Evolutionary conservation across 1,140 invertebrate genomes (phyloP), one percentile per base, ranked within the genome.

Genomic region (Tetragnatha versicolor): DNA sequence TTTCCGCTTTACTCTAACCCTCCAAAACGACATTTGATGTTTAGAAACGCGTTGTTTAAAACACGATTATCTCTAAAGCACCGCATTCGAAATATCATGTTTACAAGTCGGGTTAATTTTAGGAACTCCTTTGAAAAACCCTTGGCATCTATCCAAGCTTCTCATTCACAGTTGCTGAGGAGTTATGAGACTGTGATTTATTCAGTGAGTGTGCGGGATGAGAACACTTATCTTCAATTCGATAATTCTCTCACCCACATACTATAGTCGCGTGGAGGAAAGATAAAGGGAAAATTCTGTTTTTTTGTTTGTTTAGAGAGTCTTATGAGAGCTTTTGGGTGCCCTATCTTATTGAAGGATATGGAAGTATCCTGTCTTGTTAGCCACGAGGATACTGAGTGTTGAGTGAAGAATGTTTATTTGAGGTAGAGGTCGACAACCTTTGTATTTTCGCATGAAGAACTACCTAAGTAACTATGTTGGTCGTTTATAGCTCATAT

Each of bases 101-200:
- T 70, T 20, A 49, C 49, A 27, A 70, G 25, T 70, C 39, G 17
- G 7, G 45, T 45, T 68, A 68, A 49, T 47, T 68, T 68, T 68
- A 68, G 65, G 33, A 31, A 27, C 14, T 29, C 45, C 51, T 70
- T 35, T 3, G 49, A 53, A 55, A 70, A 27, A 27, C 49, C 49
- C 55, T 55, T 70, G 68, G 68, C 68, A 37, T 70, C n/a, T 25
- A n/a, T 55, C 68, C 68, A 70, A 39, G n/a, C 37, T 22, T 20
- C 68, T 70, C 49, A 55, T 70, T 70, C 51, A 39, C 25, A 55
- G 51, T 55, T 70, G 27, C n/a, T 47, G 12, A 35, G 29, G 51
- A 70, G 68, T 70, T 70, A 53, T 39, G 66, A 33, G 47, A 22
- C 10, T 55, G 68, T 70, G 68, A 70, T 55, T 70, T 70, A 70